A percentile compares a stretch with the other conserved stretches of the same genome.
Conservation (phyloP, 2,113 vertebrate species). For the Platysteira castanea region DNA sequence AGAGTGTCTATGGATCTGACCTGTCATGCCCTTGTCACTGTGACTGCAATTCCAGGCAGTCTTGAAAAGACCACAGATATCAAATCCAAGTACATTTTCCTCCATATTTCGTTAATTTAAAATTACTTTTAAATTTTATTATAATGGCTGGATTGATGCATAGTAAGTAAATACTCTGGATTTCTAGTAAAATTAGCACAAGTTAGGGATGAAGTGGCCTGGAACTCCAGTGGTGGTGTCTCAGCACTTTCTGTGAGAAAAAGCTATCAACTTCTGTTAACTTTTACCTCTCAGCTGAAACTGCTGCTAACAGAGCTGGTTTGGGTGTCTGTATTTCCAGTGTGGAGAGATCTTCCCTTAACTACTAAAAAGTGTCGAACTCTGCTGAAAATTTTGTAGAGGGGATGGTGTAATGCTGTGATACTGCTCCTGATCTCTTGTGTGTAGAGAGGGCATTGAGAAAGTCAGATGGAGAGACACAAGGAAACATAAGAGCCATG, state of each 20-base stretch:
- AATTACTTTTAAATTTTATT: background rate
- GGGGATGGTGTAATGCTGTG: background rate
- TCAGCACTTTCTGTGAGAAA: background rate
- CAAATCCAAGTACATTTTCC: background rate
- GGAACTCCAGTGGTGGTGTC: background rate
- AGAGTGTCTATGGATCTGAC: background rate
- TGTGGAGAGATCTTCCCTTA: background rate
- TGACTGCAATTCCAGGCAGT: background rate
- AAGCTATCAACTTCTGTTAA: background rate
- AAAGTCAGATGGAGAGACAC: background rate
- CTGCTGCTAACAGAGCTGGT: background rate
- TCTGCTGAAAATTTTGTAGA: background rate
- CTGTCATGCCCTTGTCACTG: background rate
- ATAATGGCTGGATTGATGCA: background rate
- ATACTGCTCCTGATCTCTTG: background rate
- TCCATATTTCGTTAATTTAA: background rate
- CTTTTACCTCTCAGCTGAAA: background rate
- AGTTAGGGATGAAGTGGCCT: background rate
- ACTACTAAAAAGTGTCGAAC: background rate
- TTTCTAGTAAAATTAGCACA: background rate
- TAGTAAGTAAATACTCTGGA: background rate
- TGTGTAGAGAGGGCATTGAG: accelerated
- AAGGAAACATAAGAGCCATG: background rate
- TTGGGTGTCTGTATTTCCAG: background rate
- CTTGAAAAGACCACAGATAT: background rate